These are phyloP conservation scores for Indicator maculatus DNA, from an alignment of 2,113 vertebrate species.

Conservation along the genomic window DNA sequence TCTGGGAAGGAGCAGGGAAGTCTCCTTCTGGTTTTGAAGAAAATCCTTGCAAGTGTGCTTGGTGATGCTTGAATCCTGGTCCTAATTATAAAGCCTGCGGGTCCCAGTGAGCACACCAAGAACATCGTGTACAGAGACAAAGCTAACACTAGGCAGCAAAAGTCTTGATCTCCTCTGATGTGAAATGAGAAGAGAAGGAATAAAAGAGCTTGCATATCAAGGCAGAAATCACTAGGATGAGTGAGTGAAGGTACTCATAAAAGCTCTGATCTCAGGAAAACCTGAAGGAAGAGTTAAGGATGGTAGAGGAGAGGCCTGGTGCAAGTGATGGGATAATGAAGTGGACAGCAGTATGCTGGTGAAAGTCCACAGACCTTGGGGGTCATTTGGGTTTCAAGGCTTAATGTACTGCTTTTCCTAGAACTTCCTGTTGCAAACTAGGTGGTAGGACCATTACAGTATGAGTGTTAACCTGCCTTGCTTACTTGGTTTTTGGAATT, in stretches of 20 bases:
- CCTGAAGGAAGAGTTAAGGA: background rate
- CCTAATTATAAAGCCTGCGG: slow-evolving; percentile 3
- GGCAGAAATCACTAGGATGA: slow-evolving; percentile 15
- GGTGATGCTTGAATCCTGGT: slow-evolving; percentile 18
- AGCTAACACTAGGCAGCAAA: slow-evolving; percentile 32
- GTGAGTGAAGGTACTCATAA: background rate
- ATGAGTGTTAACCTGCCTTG: background rate
- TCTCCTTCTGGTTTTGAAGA: background rate
- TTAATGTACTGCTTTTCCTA: background rate
- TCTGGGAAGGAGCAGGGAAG: background rate
- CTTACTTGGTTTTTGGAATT: background rate
- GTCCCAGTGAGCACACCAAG: background rate
- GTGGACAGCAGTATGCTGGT: background rate
- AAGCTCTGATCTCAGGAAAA: background rate
- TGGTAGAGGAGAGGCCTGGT: background rate
- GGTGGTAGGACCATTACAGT: background rate
- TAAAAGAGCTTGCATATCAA: slow-evolving; percentile 11
- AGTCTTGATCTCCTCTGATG: slow-evolving; percentile 42
- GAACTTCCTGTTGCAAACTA: background rate
- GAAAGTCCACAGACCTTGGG: background rate
- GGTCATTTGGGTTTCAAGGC: background rate
- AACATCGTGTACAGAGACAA: slow-evolving; percentile 43
- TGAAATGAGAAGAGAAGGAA: slow-evolving; percentile 13
- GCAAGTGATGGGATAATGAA: background rate
- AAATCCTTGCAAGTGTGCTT: background rate